Base-by-base conservation (phyloP, 1,140 invertebrate genomes). In the Calosoma granatense region DNA sequence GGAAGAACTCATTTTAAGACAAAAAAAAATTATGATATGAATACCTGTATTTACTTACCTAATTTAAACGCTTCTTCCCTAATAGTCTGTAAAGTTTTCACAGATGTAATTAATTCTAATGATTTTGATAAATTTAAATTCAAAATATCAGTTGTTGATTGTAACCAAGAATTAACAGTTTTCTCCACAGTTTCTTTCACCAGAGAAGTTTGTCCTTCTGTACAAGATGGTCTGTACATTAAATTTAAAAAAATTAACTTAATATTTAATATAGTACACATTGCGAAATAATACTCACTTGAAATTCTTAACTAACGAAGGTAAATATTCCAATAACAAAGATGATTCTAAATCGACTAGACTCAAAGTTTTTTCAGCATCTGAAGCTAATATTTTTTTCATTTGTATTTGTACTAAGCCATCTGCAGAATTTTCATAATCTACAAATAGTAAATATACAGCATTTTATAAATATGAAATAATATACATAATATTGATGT, bases 71-170 rank as follows among this genome's bases (percentile, higher is more conserved):
- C 78, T 58, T 81, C 78, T 60, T 81, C 77, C 17, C 83, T 74
- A 55, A 86, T 81, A 41, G 80, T 79, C 58, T 84, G 81, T 57
- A 87, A 72, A 1, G 79, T 78, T 66, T 79, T 80, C 22, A 85
- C 75, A 47, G 78, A 81, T n/a, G 77, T 76, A 2, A 86, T 75
- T 23, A 83, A 75, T 56, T 81, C 70, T 1, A 86, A 67, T 3
- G 85, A 65, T 20, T 75, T 74, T 12, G 75, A 72, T 2, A 85
- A 69, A 57, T 80, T 78, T 0, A 61, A 65, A 17, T 66, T 70
- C 3, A 78, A 77, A 60, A 82, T 79, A 0, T 72, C 65, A 54
- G 78, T 72, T 9, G 83, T 77, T 74, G 81, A 81, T 0, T 71
- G 58, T 17, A 83, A 74, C 83, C 83, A 86, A 19, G 71, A 63